Evolutionary conservation across 1,140 invertebrate species (phyloP), one percentile per base, ranked within the genome.

Genomic region (Zophobas morio): DNA sequence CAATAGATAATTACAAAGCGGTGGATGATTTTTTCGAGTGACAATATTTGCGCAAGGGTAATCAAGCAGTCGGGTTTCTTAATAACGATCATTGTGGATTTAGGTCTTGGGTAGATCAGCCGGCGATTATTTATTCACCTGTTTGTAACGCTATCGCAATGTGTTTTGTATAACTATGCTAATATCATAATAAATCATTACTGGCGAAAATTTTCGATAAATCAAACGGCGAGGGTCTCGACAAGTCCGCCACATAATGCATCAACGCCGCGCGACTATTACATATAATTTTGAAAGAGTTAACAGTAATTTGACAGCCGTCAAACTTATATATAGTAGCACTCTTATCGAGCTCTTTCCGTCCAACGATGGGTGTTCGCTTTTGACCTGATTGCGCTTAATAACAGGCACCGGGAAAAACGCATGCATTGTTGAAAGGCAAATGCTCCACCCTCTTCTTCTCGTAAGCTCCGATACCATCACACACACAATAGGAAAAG

Each of bases 401-500:
- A 60, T 60, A 37, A 60, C 56, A 60, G 56, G 35, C 34, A 60
- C 6, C n/a, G 6, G 49, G n/a, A 20, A 20, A 20, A 20, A 20
- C 20, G 20, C 20, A 20, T 20, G 39, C 36, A 63, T 66, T 66
- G 37, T 51, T 51, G 49, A 51, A 20, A 20, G 6, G 5, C 3
- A 60, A 8, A 36, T 4, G 6, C 39, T 42, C 2, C 36, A 32
- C 60, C 39, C n/a, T 39, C 37, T 66, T 42, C 36, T 66, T 33
- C 32, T 57, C 60, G 37, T 32, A 8, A 6, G 20, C 60, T 40
- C 1, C 32, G 60, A 66, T 66, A 66, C 8, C 37, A 66, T 66
- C 60, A 42, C 60, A 42, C 39, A 66, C 60, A 66, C 60, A 66
- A 66, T 66, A 66, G 60, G 60, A 66, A 66, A 66, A 66, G 60